Percentiles rank a stretch among this genome's conserved stretches.
phyloP scores from a whole-genome alignment of 2,113 vertebrate species.

The Pseudorasbora parva region DNA sequence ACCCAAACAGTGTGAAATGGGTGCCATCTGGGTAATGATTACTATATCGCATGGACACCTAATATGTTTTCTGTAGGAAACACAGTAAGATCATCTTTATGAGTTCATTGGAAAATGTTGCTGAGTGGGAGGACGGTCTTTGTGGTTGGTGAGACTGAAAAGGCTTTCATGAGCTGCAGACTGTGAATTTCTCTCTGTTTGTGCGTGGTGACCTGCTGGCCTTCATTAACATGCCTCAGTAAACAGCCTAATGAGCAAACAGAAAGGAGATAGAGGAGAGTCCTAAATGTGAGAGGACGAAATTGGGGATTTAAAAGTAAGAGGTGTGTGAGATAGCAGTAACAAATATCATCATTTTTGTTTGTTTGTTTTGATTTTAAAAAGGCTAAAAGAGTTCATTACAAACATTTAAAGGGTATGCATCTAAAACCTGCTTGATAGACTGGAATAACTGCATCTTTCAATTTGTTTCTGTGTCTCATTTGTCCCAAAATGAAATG shows the following conservation, averaged over 20 bases:
- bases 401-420: not conserved
- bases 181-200: constrained; percentile 41
- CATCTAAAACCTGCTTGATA: not conserved
- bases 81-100: not conserved
- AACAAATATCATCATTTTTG: constrained; percentile 14
- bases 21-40: not conserved
- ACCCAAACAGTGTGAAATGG: not conserved
- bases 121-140: not conserved
- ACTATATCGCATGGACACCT: not conserved
- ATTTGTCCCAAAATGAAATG: not conserved
- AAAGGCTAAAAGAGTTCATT: not conserved
- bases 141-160: constrained; percentile 12
- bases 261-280: constrained; percentile 13
- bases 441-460: not conserved
- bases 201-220: constrained; percentile 41
- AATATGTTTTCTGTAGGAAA: not conserved
- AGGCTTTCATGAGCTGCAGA: constrained; percentile 41
- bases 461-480: not conserved
- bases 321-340: not conserved
- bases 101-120: not conserved
- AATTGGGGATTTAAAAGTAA: not conserved
- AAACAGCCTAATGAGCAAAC: constrained; percentile 48
- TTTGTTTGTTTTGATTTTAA: not conserved
- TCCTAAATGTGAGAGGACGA: constrained; percentile 13
- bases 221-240: constrained; percentile 42